phyloP scores from a whole-genome alignment of 2,888 invertebrate genomes.

The Mayetiola destructor region DNA sequence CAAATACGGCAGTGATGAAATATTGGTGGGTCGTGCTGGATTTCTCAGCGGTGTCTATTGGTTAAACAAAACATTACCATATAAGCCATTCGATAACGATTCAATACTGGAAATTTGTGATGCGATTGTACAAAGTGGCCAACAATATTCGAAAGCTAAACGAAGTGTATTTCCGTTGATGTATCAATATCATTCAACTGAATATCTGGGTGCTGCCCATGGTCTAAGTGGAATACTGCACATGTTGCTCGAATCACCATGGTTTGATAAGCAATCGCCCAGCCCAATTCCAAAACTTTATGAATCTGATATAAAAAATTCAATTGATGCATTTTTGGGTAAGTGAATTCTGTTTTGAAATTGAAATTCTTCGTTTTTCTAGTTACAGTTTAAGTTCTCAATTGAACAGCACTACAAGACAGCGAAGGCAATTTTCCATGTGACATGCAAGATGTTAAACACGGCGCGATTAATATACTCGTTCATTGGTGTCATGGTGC shows the following conservation, averaged over 20 bases:
- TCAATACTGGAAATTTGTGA: constrained; percentile 51
- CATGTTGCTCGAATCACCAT: constrained; percentile 44
- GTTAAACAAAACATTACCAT: constrained; percentile 38
- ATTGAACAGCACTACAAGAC: constrained; percentile 38
- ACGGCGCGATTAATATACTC: constrained; percentile 45
- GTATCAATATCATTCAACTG: constrained; percentile 43
- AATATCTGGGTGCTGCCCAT: constrained; percentile 44
- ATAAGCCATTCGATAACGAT: constrained; percentile 30
- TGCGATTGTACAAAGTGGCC: constrained; percentile 55
- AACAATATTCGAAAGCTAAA: constrained; percentile 45
- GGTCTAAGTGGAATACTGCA: constrained; percentile 53
- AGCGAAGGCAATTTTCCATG: constrained; percentile 61
- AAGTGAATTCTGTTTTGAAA: constrained; percentile 15
- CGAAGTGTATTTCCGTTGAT: constrained; percentile 53
- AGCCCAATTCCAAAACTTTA: constrained; percentile 31
- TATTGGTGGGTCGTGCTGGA: constrained; percentile 74
- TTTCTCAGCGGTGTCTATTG: constrained; percentile 59
- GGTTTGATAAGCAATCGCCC: constrained; percentile 25
- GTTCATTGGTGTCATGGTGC: constrained; percentile 89
- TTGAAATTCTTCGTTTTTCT: not conserved
- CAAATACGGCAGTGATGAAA: constrained; percentile 61
- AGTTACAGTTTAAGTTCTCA: not conserved
- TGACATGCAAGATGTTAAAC: constrained; percentile 46
- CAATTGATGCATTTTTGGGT: constrained; percentile 49
- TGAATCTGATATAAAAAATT: constrained; percentile 43